Evolutionary conservation across 1,140 invertebrate species (phyloP), one percentile per base, ranked within the genome.

Genomic region (Agrypnia vestita): DNA sequence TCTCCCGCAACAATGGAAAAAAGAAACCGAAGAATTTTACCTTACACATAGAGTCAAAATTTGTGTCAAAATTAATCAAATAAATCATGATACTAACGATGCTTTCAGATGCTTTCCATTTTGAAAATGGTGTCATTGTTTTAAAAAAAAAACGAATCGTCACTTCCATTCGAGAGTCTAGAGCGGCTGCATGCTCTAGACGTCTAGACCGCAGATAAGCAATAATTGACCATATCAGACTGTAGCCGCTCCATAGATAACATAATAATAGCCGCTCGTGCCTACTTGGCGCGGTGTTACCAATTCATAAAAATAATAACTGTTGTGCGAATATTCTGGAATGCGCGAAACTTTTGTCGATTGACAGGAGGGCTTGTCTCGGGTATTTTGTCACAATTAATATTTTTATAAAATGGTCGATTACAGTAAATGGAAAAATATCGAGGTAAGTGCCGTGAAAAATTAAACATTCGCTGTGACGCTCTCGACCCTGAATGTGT

Each of bases 361-460:
- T 61, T 75, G 73, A 75, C 73, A 61, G 62, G 12, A 43, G 25
- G 73, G 53, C 73, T 75, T 47, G 21, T 59, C 44, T 44, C 25
- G 25, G 17, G 15, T 17, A 25, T 47, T 55, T 75, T 17, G 44
- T 56, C 13, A 55, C 64, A 17, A 47, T 17, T 69, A 55, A 73
- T 55, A 73, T n/a, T 44, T 35, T 12, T 7, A 49, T 35, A 80
- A 74, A 74, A 96, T 97, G 95, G 95, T 97, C 59, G 96, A 98
- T 88, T 98, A 98, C 88, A 98, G 96, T 89, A 98, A 97, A 87
- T 98, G 97, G 97, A 97, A 97, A 86, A 93, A 97, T 87, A 98
- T 98, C 86, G 97, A 98, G 91, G 96, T 97, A 89, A 89, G 86
- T 19, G 43, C 7, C n/a, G 13, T 21, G 55, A 21, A 35, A 35